Percentiles rank a stretch among this genome's conserved stretches.
These are phyloP conservation scores for Melanophora roralis DNA, from an alignment of 2,888 invertebrate species.

Conservation along the genomic window DNA sequence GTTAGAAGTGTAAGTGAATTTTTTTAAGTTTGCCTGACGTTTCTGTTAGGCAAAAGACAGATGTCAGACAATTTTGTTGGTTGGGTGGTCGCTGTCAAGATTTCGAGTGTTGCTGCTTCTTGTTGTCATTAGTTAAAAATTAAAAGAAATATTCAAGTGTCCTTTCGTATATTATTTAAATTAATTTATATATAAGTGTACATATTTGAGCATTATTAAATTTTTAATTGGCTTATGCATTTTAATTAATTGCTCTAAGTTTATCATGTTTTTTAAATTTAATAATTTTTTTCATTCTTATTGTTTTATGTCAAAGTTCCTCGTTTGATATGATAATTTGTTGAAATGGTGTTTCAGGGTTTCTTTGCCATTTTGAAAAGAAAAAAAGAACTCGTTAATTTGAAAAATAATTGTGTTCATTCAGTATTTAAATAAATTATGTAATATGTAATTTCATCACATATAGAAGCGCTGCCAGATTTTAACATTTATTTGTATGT, in stretches of 20 bases:
- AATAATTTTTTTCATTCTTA: background rate
- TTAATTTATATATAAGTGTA: no score
- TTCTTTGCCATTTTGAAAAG: background rate
- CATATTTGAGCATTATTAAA: background rate
- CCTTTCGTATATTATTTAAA: no score
- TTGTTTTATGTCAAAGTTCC: conserved; percentile 22
- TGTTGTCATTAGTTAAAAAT: conserved; percentile 13
- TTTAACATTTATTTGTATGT: no score
- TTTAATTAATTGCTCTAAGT: conserved; percentile 41
- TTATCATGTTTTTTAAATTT: conserved; percentile 14
- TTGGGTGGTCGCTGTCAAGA: no score
- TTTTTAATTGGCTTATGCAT: conserved; percentile 41
- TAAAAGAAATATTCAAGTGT: background rate
- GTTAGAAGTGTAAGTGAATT: no score
- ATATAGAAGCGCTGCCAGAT: no score
- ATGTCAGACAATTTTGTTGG: no score
- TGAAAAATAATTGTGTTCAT: background rate
- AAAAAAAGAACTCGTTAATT: background rate
- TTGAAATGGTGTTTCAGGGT: background rate
- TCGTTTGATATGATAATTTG: conserved; percentile 25
- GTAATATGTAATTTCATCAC: no score
- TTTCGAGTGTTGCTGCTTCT: no score
- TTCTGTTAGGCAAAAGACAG: no score
- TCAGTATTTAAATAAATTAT: background rate
- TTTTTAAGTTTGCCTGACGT: no score